These are phyloP conservation scores for Lepilemur septentrionalis DNA, from an alignment of 2,797 vertebrate species.

Conservation along the genomic window DNA sequence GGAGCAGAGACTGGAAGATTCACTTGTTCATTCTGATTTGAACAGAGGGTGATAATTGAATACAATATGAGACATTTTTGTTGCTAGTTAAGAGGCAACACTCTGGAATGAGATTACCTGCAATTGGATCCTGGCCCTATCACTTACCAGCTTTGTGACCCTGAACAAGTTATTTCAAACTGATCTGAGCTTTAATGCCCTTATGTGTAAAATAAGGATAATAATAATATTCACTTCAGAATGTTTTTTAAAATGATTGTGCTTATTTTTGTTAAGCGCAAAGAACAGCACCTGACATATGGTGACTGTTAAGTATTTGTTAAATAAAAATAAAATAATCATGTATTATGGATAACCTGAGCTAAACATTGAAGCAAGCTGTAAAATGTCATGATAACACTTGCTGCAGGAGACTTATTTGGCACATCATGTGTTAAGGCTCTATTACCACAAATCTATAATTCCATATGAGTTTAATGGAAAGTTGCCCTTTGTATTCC, in stretches of 20 bases:
- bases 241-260: neutral
- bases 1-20: neutral
- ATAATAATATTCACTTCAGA: neutral
- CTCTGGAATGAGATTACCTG: neutral
- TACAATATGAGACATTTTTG: neutral
- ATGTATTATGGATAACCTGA: neutral
- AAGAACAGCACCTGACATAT: neutral
- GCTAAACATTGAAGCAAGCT: neutral
- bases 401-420: neutral
- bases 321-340: neutral
- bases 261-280: slow-evolving; percentile 38
- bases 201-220: neutral
- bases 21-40: neutral
- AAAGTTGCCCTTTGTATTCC: neutral
- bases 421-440: neutral
- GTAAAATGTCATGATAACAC: neutral
- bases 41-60: neutral
- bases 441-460: neutral
- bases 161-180: neutral
- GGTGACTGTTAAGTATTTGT: neutral
- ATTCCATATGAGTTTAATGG: neutral
- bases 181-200: neutral
- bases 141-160: neutral
- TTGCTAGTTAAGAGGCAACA: neutral
- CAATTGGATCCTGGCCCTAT: neutral